A percentile compares a stretch with the other conserved stretches of the same genome.
Evolutionary conservation across 2,888 invertebrate genomes (phyloP).

Genomic region (Agrotis ipsilon): DNA sequence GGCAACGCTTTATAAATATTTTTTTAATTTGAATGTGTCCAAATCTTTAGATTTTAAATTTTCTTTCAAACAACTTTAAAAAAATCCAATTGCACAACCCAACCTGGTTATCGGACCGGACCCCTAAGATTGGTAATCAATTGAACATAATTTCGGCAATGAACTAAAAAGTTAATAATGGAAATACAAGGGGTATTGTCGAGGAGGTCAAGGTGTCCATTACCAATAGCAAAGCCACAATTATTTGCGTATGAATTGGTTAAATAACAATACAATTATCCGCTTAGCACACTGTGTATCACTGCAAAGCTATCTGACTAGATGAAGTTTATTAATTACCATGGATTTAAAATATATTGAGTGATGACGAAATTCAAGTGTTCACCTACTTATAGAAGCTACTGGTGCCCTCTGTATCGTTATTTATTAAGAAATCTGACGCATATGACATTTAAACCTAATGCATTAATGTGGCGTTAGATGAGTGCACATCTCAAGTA

Average conservation of each 20-base stretch:
- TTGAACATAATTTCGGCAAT: conserved; percentile 5
- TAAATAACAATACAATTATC: conserved; percentile 39
- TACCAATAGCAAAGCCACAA: conserved; percentile 23
- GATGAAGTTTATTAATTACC: conserved; percentile 74
- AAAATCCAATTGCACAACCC: no score
- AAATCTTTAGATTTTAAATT: no score
- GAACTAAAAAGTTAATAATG: not conserved
- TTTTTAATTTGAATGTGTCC: no score
- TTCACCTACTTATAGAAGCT: conserved; percentile 63
- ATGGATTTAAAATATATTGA: conserved; percentile 68
- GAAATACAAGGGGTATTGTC: not conserved
- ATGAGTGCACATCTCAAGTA: conserved; percentile 35
- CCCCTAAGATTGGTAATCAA: not conserved
- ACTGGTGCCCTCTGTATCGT: conserved; percentile 55
- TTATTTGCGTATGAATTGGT: conserved; percentile 15
- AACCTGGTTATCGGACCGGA: no score
- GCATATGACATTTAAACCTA: conserved; percentile 64
- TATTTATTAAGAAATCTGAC: conserved; percentile 67
- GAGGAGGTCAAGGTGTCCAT: conserved; percentile 38
- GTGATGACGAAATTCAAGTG: conserved; percentile 73
- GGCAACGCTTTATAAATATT: no score
- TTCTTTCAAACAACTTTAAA: no score
- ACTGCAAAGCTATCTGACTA: conserved; percentile 22
- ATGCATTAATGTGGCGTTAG: conserved; percentile 27
- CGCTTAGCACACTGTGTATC: conserved; percentile 18